A percentile compares a stretch with the other conserved stretches of the same genome.
These are phyloP conservation scores for Lamellibrachia satsuma DNA, from an alignment of 2,888 invertebrate genomes.

Conservation along the genomic window DNA sequence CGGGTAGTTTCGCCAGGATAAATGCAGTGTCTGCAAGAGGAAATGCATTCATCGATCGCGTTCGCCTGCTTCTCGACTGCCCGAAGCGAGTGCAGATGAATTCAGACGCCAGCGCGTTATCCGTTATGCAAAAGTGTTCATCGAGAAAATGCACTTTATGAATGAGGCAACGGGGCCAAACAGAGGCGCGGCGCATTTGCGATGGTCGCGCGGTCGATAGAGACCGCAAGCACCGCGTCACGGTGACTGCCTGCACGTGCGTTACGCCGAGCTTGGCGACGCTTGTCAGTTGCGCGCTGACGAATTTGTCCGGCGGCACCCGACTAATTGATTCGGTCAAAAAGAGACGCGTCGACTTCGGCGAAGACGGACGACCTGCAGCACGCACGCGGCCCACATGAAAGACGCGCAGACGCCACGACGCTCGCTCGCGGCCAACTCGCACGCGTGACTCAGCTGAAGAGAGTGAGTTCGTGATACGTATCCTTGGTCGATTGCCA, in stretches of 20 bases:
- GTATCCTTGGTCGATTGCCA: not conserved
- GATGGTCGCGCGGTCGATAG: not conserved
- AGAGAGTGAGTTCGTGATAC: not conserved
- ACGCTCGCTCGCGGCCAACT: not conserved
- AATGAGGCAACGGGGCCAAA: not conserved
- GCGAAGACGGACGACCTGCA: not conserved
- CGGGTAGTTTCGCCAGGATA: not conserved
- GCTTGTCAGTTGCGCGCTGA: not conserved
- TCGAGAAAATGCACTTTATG: slow-evolving; percentile 12
- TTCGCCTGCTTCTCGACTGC: not conserved
- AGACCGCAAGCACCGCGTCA: not conserved
- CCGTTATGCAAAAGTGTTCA: slow-evolving; percentile 10
- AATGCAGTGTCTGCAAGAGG: not conserved
- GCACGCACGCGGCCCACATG: not conserved
- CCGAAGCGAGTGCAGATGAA: not conserved
- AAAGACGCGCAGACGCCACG: not conserved
- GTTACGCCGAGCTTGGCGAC: not conserved
- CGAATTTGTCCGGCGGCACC: not conserved
- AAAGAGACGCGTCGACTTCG: slow-evolving; percentile 13
- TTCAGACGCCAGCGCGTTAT: not conserved
- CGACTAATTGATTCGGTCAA: slow-evolving; percentile 13
- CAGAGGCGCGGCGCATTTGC: not conserved
- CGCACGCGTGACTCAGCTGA: not conserved
- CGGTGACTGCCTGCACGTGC: not conserved
- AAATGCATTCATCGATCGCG: not conserved